phyloP scores from a whole-genome alignment of 2,888 invertebrate genomes.

The Colostygia pectinataria region DNA sequence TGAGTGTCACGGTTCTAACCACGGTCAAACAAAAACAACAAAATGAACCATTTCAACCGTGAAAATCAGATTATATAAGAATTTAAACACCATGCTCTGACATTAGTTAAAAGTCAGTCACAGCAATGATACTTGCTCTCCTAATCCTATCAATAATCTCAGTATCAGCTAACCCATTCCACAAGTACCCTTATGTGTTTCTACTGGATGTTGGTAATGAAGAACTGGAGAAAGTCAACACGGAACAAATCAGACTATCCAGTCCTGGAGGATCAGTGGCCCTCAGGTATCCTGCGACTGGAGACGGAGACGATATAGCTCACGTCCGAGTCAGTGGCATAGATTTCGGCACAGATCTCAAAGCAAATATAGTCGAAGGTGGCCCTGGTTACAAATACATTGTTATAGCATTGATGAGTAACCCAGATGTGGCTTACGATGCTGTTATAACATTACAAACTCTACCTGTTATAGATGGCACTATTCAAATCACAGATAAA shows the following conservation, averaged over 20 bases:
- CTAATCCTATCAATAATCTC: slow-evolving; percentile 50
- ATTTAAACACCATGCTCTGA: slow-evolving; percentile 61
- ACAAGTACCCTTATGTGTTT: slow-evolving; percentile 73
- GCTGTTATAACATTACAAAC: slow-evolving; percentile 69
- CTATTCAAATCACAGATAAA: slow-evolving; percentile 29
- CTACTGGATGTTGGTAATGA: slow-evolving; percentile 75
- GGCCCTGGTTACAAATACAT: slow-evolving; percentile 75
- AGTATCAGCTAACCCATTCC: slow-evolving; percentile 61
- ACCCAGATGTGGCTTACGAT: slow-evolving; percentile 62
- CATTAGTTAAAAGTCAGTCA: slow-evolving; percentile 44
- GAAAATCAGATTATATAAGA: slow-evolving; percentile 70
- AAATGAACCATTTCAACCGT: slow-evolving; percentile 55
- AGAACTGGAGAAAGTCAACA: slow-evolving; percentile 64
- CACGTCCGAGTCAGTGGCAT: slow-evolving; percentile 74
- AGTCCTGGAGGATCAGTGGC: slow-evolving; percentile 73
- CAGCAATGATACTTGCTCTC: slow-evolving; percentile 55
- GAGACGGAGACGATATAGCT: slow-evolving; percentile 62
- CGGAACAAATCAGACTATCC: slow-evolving; percentile 69
- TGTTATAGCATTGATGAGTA: slow-evolving; percentile 68
- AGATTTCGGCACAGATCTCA: slow-evolving; percentile 71
- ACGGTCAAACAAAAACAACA: slow-evolving; percentile 59
- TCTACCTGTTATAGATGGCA: slow-evolving; percentile 38
- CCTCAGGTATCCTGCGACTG: slow-evolving; percentile 67
- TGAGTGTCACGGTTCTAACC: slow-evolving; percentile 59
- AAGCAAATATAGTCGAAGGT: slow-evolving; percentile 70